phyloP scores from a whole-genome alignment of 2,113 vertebrate genomes.

The Heterochromis multidens region DNA sequence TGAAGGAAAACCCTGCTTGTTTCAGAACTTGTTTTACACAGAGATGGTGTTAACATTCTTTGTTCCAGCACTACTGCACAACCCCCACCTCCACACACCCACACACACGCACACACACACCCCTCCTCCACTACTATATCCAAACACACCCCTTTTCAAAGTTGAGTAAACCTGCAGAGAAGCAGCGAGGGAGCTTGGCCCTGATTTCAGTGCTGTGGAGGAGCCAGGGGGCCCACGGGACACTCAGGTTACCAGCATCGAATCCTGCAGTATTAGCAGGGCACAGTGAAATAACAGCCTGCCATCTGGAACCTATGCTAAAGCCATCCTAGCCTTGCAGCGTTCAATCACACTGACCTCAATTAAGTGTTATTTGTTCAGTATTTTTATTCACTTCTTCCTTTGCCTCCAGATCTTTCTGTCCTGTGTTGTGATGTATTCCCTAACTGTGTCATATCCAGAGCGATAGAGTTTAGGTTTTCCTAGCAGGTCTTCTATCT shows the following conservation, averaged over 20 bases:
- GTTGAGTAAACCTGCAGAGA: slow-evolving; percentile 67
- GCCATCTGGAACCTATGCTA: slow-evolving; percentile 79
- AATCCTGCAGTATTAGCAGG: slow-evolving; percentile 75
- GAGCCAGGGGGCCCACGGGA: slow-evolving; percentile 75
- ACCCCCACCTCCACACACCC: slow-evolving; percentile 23
- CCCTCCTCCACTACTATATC: slow-evolving; percentile 44
- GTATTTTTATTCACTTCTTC: slow-evolving; percentile 60
- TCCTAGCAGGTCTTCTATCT: neutral
- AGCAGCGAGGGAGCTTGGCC: slow-evolving; percentile 60
- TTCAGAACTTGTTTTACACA: slow-evolving; percentile 75
- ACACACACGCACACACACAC: slow-evolving; percentile 2
- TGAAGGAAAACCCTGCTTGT: slow-evolving; percentile 58
- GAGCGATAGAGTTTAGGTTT: slow-evolving; percentile 13
- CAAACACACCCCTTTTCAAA: slow-evolving; percentile 42
- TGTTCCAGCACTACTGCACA: slow-evolving; percentile 58
- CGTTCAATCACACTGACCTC: slow-evolving; percentile 70
- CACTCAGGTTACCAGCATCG: slow-evolving; percentile 80
- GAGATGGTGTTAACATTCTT: slow-evolving; percentile 71
- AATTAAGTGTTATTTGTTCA: slow-evolving; percentile 77
- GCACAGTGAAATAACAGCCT: slow-evolving; percentile 80
- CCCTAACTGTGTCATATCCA: slow-evolving; percentile 24
- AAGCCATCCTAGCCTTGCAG: slow-evolving; percentile 57
- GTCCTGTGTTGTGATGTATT: neutral
- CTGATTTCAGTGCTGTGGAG: slow-evolving; percentile 77
- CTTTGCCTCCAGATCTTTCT: slow-evolving; percentile 37